Percentiles rank a stretch among this genome's conserved stretches.
Conservation (phyloP, 1,140 invertebrate genomes). For the Euwallacea fornicatus region DNA sequence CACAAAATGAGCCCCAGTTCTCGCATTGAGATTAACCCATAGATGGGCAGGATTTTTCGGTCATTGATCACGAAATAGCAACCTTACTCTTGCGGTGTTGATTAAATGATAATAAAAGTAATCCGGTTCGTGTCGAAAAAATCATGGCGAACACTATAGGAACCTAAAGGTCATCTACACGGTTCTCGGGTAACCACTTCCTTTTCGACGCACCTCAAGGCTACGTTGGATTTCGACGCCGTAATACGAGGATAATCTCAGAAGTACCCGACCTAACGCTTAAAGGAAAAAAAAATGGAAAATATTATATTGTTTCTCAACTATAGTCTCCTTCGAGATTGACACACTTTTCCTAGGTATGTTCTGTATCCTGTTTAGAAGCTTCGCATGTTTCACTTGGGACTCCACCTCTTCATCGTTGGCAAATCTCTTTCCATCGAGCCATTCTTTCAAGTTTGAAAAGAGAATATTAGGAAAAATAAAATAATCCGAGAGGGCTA, state of each 20-base stretch:
- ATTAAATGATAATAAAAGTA: slow-evolving; percentile 7
- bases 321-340: not conserved
- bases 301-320: not conserved
- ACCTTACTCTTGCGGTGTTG: not conserved
- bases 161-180: slow-evolving; percentile 30
- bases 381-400: too few species aligned
- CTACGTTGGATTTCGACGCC: slow-evolving; percentile 31
- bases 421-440: too few species aligned
- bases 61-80: too few species aligned
- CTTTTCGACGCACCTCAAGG: slow-evolving; percentile 27
- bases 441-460: too few species aligned
- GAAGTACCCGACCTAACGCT: slow-evolving; percentile 27
- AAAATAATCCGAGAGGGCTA: too few species aligned
- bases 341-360: not conserved
- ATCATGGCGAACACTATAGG: slow-evolving; percentile 13
- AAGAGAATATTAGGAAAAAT: too few species aligned
- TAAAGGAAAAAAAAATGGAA: not conserved
- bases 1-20: too few species aligned
- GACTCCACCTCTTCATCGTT: not conserved
- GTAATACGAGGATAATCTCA: too few species aligned
- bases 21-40: too few species aligned
- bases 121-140: slow-evolving; percentile 24
- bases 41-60: too few species aligned
- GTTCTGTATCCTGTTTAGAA: too few species aligned
- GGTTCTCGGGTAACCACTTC: slow-evolving; percentile 32